Evolutionary conservation across 2,888 invertebrate species (phyloP).

Genomic region (Tinea semifulvella): DNA sequence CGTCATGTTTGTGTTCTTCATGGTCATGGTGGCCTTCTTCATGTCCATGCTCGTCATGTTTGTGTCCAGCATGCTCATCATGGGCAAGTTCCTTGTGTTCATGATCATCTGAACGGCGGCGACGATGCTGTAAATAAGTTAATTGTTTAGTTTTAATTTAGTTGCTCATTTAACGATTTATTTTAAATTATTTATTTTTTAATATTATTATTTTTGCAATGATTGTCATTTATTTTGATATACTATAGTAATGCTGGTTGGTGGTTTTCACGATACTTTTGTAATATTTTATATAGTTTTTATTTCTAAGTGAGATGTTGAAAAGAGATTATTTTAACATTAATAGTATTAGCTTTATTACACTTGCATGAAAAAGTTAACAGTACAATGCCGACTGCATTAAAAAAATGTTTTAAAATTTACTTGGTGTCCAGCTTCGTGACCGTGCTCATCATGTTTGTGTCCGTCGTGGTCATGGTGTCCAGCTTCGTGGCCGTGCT

Average conservation of each 20-base stretch:
- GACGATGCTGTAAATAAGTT: background rate
- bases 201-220: background rate
- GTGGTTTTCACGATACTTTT: no score
- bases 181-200: background rate
- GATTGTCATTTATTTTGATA: no score
- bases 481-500: background rate
- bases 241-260: no score
- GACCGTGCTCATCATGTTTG: background rate
- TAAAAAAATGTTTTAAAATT: no score
- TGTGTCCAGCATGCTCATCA: background rate
- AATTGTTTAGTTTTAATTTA: background rate
- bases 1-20: background rate
- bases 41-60: background rate
- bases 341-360: no score
- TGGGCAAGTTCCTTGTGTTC: background rate
- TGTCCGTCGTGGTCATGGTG: background rate
- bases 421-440: constrained; percentile 4
- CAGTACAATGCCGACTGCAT: no score
- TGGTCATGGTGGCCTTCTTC: background rate
- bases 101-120: constrained; percentile 8
- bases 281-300: no score
- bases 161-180: background rate
- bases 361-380: no score
- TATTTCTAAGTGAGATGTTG: no score
- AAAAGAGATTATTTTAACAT: no score